These are phyloP conservation scores for Polydrusus cervinus DNA, from an alignment of 2,888 invertebrate genomes.

Conservation along the genomic window DNA sequence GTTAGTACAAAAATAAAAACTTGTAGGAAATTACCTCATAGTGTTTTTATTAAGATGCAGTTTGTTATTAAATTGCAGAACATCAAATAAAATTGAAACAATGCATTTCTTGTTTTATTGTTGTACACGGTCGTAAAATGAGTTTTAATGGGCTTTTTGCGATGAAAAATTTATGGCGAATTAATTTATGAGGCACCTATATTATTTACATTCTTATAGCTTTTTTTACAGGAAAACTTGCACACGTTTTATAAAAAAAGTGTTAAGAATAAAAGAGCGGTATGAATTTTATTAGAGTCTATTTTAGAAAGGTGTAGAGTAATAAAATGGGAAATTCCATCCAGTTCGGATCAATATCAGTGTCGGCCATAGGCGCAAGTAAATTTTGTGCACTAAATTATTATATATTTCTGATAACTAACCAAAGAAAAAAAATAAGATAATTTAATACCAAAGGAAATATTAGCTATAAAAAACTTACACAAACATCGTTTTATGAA, in stretches of 20 bases:
- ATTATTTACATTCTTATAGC: neutral
- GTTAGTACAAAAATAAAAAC: neutral
- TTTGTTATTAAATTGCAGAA: conserved; percentile 1
- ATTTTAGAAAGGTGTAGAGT: neutral
- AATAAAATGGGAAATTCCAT: too few relatives aligned
- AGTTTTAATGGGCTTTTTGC: neutral
- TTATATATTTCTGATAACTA: too few relatives aligned
- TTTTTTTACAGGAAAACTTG: neutral
- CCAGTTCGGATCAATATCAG: too few relatives aligned
- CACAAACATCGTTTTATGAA: too few relatives aligned
- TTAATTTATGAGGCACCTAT: neutral
- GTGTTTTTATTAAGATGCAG: neutral
- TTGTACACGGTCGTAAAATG: neutral
- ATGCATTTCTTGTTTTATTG: neutral
- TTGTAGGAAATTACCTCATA: conserved; percentile 9
- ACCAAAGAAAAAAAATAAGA: too few relatives aligned
- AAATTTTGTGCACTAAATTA: too few relatives aligned
- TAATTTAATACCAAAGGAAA: too few relatives aligned
- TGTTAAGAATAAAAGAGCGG: neutral
- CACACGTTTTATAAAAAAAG: neutral
- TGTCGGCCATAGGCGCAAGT: too few relatives aligned
- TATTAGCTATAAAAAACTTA: too few relatives aligned
- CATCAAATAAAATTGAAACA: conserved; percentile 2
- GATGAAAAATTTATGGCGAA: neutral
- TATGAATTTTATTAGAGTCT: neutral